Base-by-base conservation (phyloP, 1,140 invertebrate species). In the Ceratina calcarata region DNA sequence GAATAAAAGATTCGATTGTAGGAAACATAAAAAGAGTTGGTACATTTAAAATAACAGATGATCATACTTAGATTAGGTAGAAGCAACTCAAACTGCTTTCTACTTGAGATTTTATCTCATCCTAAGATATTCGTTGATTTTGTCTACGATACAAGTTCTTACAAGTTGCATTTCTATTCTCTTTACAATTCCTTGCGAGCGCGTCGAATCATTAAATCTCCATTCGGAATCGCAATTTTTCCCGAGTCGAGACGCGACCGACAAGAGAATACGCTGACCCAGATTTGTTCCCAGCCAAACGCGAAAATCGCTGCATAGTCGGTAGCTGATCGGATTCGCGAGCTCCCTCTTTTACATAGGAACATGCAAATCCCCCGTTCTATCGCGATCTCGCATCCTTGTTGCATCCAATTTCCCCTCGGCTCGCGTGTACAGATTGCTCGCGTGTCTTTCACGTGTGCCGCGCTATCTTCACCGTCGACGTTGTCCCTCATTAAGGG, bases 381-480 rank as follows among this genome's bases (percentile, higher is more conserved):
- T 32, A 78, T 71, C 75, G 57, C 45, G 75, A 71, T 71, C 8
- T 55, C 3, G 24, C 58, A 49, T 60, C 22, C 32, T 55, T 20
- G 13, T 53, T 61, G 37, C 37, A 45, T 45, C 57, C 67, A 77
- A 77, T 77, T 77, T 70, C 67, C 75, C 61, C 3, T 49, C 15
- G 6, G 45, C 51, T 77, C 24, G 75, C 75, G 67, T 77, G 75
- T 45, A 45, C 75, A 22, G 58, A 64, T 45, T 20, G 24, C 58
- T 78, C 68, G 75, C 75, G 75, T 78, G 75, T 49, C 68, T 78
- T 71, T 57, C 67, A 45, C 27, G n/a, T 53, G 45, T n/a, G 58
- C 45, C n/a, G 37, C 27, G 55, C 15, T 27, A 18, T 67, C 24
- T 27, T 15, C 53, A 6, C 53, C 20, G 13, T 12, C 18, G 12